Conservation (phyloP, 2,797 vertebrate genomes). For the Cynodonichthys magdalenae region DNA sequence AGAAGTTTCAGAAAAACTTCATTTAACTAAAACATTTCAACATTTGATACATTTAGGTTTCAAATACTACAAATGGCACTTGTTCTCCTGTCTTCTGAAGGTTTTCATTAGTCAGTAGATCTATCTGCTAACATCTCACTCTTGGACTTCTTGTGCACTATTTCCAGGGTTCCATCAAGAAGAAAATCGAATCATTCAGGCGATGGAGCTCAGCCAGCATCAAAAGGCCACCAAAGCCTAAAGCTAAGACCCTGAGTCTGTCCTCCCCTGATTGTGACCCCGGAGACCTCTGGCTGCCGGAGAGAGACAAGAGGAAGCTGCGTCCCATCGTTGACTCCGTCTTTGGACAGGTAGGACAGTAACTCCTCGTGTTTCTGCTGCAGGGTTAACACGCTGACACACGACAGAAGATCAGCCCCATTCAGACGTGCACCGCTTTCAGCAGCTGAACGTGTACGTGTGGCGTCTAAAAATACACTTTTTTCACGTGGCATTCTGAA, state of each 20-base stretch:
- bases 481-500: neutral
- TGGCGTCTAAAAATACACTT: conserved; percentile 4
- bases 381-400: neutral
- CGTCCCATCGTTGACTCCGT: conserved; percentile 81
- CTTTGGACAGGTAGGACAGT: conserved; percentile 81
- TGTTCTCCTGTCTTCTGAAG: too few relatives aligned
- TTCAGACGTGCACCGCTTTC: neutral
- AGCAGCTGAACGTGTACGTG: neutral
- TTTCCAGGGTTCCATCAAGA: conserved; percentile 81
- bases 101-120: too few relatives aligned
- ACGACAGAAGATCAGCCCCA: neutral
- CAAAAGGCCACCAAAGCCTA: conserved; percentile 73
- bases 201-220: conserved; percentile 82
- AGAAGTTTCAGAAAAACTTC: too few relatives aligned
- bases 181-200: conserved; percentile 80
- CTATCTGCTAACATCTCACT: neutral
- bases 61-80: too few relatives aligned
- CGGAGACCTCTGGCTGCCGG: conserved; percentile 58
- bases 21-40: too few relatives aligned
- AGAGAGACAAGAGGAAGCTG: conserved; percentile 69
- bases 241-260: conserved; percentile 77
- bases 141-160: neutral
- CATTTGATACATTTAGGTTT: too few relatives aligned
- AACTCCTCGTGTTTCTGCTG: neutral
- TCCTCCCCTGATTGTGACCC: conserved; percentile 67